Evolutionary conservation across 2,888 invertebrate species (phyloP).

Genomic region (Allacma fusca): DNA sequence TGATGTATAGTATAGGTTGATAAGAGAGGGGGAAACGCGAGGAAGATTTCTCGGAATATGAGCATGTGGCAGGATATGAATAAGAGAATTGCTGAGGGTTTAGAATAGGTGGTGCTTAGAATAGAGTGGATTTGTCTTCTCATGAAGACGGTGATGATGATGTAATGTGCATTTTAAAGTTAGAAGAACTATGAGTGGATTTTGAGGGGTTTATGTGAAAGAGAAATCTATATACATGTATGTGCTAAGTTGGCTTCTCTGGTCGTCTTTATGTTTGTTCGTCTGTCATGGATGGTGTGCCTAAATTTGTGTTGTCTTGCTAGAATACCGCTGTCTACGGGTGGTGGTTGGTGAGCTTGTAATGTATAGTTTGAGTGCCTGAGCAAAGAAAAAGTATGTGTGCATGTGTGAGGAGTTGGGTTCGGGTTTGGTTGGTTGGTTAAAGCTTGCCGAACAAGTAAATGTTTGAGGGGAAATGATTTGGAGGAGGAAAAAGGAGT

Average conservation of each 20-base stretch:
- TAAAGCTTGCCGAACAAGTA: constrained; percentile 46
- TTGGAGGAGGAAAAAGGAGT: constrained; percentile 42
- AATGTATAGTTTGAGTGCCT: neutral
- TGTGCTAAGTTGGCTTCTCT: neutral
- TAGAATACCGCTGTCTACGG: neutral
- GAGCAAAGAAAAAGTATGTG: constrained; percentile 26
- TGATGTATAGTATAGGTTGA: neutral
- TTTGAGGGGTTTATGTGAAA: neutral
- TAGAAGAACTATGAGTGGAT: constrained; percentile 1
- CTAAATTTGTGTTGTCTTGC: constrained; percentile 14
- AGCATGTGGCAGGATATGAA: constrained; percentile 38
- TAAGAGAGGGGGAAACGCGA: constrained; percentile 38
- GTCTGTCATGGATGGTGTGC: constrained; percentile 12
- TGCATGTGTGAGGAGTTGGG: constrained; percentile 16
- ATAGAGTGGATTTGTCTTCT: constrained; percentile 44
- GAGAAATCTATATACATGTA: neutral
- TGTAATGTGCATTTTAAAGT: constrained; percentile 32
- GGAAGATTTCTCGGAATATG: constrained; percentile 41
- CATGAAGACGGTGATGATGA: constrained; percentile 41
- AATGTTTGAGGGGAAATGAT: constrained; percentile 50
- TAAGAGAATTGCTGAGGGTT: constrained; percentile 22
- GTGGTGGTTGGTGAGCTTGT: neutral
- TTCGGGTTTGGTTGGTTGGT: constrained; percentile 44
- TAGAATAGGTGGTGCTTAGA: constrained; percentile 22
- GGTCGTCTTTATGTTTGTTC: constrained; percentile 13